Conservation (phyloP, 2,797 vertebrate species). For the Nothura maculosa region DNA sequence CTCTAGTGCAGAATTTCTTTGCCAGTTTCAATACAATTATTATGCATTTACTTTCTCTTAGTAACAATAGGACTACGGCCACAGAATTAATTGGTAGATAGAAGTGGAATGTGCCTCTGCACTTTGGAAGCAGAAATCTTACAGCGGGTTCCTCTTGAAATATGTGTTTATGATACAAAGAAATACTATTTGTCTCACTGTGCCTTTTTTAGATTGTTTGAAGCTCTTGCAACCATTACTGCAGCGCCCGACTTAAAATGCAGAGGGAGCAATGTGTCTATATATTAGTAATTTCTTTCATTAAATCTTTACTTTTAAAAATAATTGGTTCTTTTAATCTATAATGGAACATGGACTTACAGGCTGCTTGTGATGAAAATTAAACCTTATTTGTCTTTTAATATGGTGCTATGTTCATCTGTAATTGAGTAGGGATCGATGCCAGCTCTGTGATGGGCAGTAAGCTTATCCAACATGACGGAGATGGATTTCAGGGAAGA, state of each 20-base stretch:
- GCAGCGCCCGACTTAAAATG: constrained; percentile 42
- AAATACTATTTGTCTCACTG: not conserved
- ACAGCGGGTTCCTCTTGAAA: not conserved
- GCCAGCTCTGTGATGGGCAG: constrained; percentile 87
- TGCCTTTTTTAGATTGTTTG: constrained; percentile 14
- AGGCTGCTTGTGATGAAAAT: constrained; percentile 83
- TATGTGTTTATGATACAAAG: constrained; percentile 3
- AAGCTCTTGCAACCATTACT: constrained; percentile 28
- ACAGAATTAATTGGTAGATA: constrained; percentile 29
- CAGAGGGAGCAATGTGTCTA: constrained; percentile 47
- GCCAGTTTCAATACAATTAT: constrained; percentile 30
- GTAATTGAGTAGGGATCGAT: constrained; percentile 83
- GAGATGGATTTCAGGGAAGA: constrained; percentile 93
- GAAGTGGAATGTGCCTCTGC: constrained; percentile 27
- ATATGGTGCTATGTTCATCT: constrained; percentile 80
- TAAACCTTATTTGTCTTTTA: constrained; percentile 85
- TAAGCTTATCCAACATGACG: constrained; percentile 90
- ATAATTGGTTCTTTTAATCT: constrained; percentile 82
- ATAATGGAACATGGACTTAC: constrained; percentile 77
- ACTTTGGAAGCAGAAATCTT: constrained; percentile 19
- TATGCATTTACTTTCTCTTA: constrained; percentile 32
- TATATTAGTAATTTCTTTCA: constrained; percentile 71
- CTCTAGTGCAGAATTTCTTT: constrained; percentile 17
- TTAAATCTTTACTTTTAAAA: constrained; percentile 79
- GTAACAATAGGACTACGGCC: constrained; percentile 22